Conservation (phyloP, 2,888 invertebrate genomes). For the Luffia ferchaultella region DNA sequence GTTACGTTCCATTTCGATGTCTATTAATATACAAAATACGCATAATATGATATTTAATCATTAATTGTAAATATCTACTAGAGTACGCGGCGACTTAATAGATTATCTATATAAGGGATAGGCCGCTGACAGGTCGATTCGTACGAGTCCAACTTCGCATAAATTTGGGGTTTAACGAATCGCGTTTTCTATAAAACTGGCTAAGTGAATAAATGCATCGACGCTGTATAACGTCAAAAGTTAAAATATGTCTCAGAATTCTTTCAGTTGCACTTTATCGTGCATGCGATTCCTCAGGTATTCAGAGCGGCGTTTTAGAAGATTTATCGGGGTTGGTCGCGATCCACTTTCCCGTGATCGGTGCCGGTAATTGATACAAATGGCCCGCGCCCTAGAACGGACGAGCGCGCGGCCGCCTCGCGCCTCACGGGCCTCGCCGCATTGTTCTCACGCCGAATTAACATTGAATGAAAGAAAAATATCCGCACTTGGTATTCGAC, state of each 20-base stretch:
- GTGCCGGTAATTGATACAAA: conserved; percentile 6
- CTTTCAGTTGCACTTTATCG: no score
- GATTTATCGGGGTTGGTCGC: conserved; percentile 1
- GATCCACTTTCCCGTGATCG: conserved; percentile 5
- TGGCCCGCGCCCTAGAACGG: conserved; percentile 23
- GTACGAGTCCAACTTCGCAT: no score
- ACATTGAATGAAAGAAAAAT: not conserved
- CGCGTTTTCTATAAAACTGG: no score
- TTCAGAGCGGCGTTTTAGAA: not conserved
- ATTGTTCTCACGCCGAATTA: not conserved
- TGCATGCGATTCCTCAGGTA: not conserved
- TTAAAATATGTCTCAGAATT: no score
- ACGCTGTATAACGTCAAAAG: no score
- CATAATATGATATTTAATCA: not conserved
- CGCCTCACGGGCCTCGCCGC: conserved; percentile 36
- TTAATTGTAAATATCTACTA: not conserved
- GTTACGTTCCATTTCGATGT: not conserved
- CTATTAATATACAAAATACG: not conserved
- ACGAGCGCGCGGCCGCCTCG: conserved; percentile 37
- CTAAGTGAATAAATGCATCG: no score
- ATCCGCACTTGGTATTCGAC: not conserved
- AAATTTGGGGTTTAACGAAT: no score
- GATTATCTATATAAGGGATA: no score
- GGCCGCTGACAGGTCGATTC: no score
- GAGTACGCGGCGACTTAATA: no score